These are phyloP conservation scores for Caenorhabditis drosophilae DNA, from an alignment of 2,888 invertebrate genomes.

Conservation along the genomic window DNA sequence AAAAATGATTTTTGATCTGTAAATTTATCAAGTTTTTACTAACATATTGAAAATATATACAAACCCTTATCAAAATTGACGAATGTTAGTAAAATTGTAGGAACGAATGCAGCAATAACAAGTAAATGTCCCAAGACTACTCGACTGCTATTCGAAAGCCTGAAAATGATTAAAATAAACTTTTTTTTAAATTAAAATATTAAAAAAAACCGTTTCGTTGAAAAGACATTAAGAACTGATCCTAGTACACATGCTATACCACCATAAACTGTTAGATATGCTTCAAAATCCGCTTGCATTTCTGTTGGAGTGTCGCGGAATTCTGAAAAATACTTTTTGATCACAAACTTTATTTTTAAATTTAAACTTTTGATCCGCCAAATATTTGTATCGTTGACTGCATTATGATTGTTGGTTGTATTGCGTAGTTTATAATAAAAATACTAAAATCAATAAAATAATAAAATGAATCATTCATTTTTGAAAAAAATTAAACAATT, in stretches of 20 bases:
- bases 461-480: not conserved
- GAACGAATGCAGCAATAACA: slow-evolving; percentile 46
- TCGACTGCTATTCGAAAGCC: slow-evolving; percentile 42
- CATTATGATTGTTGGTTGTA: slow-evolving; percentile 26
- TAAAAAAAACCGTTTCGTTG: slow-evolving; percentile 33
- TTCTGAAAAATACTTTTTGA: not conserved
- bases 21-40: slow-evolving; percentile 1
- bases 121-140: slow-evolving; percentile 52
- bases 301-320: slow-evolving; percentile 17
- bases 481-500: slow-evolving; percentile 1
- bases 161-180: slow-evolving; percentile 22
- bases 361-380: not conserved
- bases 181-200: not conserved
- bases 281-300: slow-evolving; percentile 41
- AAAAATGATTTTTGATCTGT: slow-evolving; percentile 46
- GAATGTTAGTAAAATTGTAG: slow-evolving; percentile 44
- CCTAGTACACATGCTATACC: slow-evolving; percentile 49
- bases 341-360: not conserved
- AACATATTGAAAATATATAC: not conserved
- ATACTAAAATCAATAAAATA: slow-evolving; percentile 35
- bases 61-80: slow-evolving; percentile 45
- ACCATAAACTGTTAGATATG: slow-evolving; percentile 46
- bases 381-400: slow-evolving; percentile 6
- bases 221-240: slow-evolving; percentile 41
- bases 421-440: slow-evolving; percentile 55